Conservation (phyloP, 2,888 invertebrate genomes). For the Drosophila algonquin region DNA sequence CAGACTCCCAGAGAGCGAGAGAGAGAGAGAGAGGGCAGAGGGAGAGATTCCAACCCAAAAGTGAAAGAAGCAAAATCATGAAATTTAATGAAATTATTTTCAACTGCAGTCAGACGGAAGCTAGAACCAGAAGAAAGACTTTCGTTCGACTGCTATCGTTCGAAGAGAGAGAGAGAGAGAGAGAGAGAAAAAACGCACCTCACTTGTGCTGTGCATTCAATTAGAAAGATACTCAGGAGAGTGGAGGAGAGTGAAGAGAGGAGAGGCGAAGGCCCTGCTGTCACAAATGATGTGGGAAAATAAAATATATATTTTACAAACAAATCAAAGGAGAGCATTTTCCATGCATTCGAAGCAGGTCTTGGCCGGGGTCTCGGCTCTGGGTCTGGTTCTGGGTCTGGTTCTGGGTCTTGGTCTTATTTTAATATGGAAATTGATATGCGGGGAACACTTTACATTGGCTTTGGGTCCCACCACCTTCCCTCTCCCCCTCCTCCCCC, state of each 20-base stretch:
- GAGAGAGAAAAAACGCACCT: conserved; percentile 6
- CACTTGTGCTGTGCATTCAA: conserved; percentile 65
- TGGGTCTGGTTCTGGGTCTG: conserved; percentile 29
- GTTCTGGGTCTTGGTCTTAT: conserved; percentile 47
- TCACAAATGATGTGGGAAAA: conserved; percentile 73
- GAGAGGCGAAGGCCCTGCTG: background rate
- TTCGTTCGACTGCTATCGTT: conserved; percentile 16
- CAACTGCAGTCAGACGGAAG: conserved; percentile 31
- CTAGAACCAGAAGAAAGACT: conserved; percentile 25
- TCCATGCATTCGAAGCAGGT: conserved; percentile 13
- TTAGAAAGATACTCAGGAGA: conserved; percentile 61
- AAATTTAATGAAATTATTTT: conserved; percentile 73
- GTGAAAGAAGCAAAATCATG: conserved; percentile 60
- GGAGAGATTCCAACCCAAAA: conserved; percentile 1
- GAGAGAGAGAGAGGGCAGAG: too few species aligned
- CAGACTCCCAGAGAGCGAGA: conserved; percentile 6
- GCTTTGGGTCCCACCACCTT: background rate
- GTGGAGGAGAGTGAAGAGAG: background rate
- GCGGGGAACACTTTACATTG: conserved; percentile 47
- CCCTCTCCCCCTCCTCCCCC: background rate
- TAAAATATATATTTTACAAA: conserved; percentile 38
- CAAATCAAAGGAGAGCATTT: conserved; percentile 63
- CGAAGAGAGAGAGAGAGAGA: background rate
- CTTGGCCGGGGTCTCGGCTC: conserved; percentile 23
- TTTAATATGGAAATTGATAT: conserved; percentile 80